Evolutionary conservation across 2,888 invertebrate species (phyloP), one percentile per base, ranked within the genome.

Genomic region (Ornithoptera priamus): DNA sequence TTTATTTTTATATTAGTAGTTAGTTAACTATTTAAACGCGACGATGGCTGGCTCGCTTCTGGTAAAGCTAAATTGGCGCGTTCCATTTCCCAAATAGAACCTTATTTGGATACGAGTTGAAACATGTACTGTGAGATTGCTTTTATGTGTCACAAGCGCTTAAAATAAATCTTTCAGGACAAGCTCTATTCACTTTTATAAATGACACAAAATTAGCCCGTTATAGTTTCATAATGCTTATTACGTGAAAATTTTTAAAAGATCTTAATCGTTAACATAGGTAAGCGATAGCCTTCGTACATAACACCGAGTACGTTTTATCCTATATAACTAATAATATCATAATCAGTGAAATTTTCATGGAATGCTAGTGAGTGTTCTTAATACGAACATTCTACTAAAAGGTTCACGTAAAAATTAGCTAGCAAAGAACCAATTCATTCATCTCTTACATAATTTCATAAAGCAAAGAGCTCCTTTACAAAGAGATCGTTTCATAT

Each of bases 41-140:
- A 59, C 17, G 15, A 50, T 5, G 50, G 18, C 50, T 15, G 64
- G 56, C 56, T 64, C 36, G 20, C 67, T 56, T 67, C 67, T 64
- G 67, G 63, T 56, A 64, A 63, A 63, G 67, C 67, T 64, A 70
- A 64, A 70, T 63, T 67, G 61, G 60, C 42, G 63, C 70, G 70
- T 67, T 46, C 67, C 67, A 70, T 64, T 70, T 67, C 46, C 53
- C 60, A 67, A 70, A 70, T 70, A 70, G 67, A 70, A 63, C 67
- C 70, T 67, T 24, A 17, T 67, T 57, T 63, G 63, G 58, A 62
- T 67, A 36, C 42, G 62, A 62, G 70, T 56, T 67, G 42, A 62
- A 66, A 70, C 69, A 53, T 66, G 66, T 70, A 66, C 66, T 58
- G 69, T 59, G 66, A 70, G 61, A 65, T 66, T 70, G 69, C 62